Evolutionary conservation across 2,888 invertebrate species (phyloP), one percentile per base, ranked within the genome.

Genomic region (Cantharis nigra): DNA sequence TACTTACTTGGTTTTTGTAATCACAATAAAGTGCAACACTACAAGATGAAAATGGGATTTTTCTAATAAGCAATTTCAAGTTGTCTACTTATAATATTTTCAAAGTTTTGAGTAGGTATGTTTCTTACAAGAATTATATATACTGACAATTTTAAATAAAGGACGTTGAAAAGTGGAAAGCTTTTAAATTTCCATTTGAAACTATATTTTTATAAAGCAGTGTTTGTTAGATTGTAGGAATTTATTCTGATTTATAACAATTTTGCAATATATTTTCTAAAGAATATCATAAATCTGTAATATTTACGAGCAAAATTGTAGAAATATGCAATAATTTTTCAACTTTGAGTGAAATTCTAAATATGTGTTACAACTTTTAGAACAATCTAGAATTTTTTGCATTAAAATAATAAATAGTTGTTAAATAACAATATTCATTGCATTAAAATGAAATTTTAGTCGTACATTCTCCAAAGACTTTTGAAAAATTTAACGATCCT

Each of bases 391-490:
- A 49, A 49, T 2, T 49, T 49, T 49, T 49, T 49, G 1, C 3
- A 4, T 49, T 49, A 49, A 49, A n/a, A 49, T 49, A 49, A 49
- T 49, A 7, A 49, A 49, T 49, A 49, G n/a, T n/a, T 9, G n/a
- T 49, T 33, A 33, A 33, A 33, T 33, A 13, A n/a, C 33, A 33
- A 49, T 49, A 7, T 49, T n/a, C 7, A 9, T 49, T n/a, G n/a
- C 7, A 49, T 49, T n/a, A n/a, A 7, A n/a, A n/a, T 2, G 49
- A 7, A 49, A 26, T 28, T 28, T 71, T 71, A 71, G 9, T 71
- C 71, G 9, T 71, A 64, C 16, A 64, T 28, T 67, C 72, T 33
- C 67, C 63, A 20, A 23, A 72, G 72, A 18, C 14, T 72, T 67
- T 62, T 72, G 67, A 13, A n/a, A 16, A 33, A 67, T 23, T 67